Conservation (phyloP, 2,888 invertebrate genomes). For the Dynastes hyllus region DNA sequence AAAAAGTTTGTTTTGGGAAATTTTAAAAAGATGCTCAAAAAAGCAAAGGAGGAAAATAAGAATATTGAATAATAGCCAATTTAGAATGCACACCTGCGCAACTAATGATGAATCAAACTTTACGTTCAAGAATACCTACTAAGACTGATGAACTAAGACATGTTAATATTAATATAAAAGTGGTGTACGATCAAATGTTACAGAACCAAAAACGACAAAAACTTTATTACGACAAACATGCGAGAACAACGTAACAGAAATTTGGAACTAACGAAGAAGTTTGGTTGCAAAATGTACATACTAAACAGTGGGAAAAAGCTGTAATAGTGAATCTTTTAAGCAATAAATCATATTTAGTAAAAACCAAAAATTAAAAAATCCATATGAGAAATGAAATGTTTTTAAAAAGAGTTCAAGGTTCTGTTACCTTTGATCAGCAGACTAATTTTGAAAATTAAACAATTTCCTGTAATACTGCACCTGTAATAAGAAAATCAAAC, state of each 20-base stretch:
- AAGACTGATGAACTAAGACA: not conserved
- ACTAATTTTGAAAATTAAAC: too few relatives aligned
- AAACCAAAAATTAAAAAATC: too few relatives aligned
- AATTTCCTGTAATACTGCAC: too few relatives aligned
- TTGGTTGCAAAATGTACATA: not conserved
- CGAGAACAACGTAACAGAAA: not conserved
- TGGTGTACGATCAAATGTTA: not conserved
- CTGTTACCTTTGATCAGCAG: too few relatives aligned
- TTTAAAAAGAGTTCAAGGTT: too few relatives aligned
- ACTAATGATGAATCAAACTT: conserved; percentile 1
- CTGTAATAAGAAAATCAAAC: too few relatives aligned
- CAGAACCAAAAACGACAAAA: not conserved
- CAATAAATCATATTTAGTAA: too few relatives aligned
- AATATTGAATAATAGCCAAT: conserved; percentile 6
- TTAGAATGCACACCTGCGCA: conserved; percentile 18
- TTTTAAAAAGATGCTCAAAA: conserved; percentile 13
- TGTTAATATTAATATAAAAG: not conserved
- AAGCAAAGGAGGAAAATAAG: not conserved
- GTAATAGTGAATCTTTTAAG: not conserved
- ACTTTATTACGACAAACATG: not conserved
- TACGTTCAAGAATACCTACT: conserved; percentile 24
- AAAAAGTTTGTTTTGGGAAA: too few relatives aligned
- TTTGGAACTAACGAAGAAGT: not conserved
- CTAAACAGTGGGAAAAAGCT: not conserved
- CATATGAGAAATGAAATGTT: too few relatives aligned